Evolutionary conservation across 2,113 vertebrate genomes (phyloP).

Genomic region (Cheilinus undulatus): DNA sequence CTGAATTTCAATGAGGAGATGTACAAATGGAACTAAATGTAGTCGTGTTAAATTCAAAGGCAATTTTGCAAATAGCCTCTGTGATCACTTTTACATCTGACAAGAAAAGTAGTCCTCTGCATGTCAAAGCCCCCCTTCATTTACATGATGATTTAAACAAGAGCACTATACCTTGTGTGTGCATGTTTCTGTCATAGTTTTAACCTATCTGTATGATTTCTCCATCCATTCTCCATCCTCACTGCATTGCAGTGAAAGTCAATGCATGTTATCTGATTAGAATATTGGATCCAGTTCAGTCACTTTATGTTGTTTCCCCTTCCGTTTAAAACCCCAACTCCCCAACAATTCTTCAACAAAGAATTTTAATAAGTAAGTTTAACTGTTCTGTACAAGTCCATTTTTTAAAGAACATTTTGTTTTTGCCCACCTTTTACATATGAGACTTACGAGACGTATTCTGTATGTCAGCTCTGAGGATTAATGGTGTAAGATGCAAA

Average conservation of each 20-base stretch:
- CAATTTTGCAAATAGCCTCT: constrained; percentile 34
- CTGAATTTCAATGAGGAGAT: constrained; percentile 60
- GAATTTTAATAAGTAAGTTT: too few relatives aligned
- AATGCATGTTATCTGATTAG: background rate
- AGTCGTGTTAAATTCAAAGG: constrained; percentile 20
- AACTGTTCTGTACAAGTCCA: too few relatives aligned
- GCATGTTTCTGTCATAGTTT: background rate
- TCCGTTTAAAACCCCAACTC: background rate
- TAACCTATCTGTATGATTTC: background rate
- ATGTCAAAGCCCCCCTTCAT: constrained; percentile 19
- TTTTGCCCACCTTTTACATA: too few relatives aligned
- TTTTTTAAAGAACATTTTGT: too few relatives aligned
- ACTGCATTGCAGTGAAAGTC: background rate
- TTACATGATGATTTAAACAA: constrained; percentile 13
- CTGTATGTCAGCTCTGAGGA: too few relatives aligned
- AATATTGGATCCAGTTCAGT: constrained; percentile 22
- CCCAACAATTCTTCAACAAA: too few relatives aligned
- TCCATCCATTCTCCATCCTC: background rate
- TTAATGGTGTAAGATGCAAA: too few relatives aligned
- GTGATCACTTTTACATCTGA: constrained; percentile 50
- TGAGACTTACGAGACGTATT: too few relatives aligned
- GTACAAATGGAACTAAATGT: constrained; percentile 20
- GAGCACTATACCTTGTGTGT: background rate
- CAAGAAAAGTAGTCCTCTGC: background rate
- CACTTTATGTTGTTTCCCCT: constrained; percentile 1